Evolutionary conservation across 2,888 invertebrate genomes (phyloP).

Genomic region (Phania funesta): DNA sequence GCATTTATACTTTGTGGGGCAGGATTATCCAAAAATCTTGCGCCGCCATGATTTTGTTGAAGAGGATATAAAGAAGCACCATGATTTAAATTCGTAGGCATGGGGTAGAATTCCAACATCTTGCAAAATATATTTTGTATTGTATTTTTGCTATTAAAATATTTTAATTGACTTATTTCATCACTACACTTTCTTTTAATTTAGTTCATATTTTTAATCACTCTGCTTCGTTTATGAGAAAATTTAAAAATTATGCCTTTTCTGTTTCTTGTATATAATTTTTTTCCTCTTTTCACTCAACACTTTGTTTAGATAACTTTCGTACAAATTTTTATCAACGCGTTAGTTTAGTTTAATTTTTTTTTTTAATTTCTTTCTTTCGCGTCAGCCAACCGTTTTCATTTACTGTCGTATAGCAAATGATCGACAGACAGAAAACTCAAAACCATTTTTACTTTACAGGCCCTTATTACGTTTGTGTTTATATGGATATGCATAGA

Average conservation of each 20-base stretch:
- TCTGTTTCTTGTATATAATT: neutral
- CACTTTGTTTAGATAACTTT: neutral
- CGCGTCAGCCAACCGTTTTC: constrained; percentile 75
- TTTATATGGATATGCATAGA: neutral
- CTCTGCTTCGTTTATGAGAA: neutral
- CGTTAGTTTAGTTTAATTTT: neutral
- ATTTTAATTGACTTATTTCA: constrained; percentile 23
- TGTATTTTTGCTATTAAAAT: neutral
- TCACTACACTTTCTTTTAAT: neutral
- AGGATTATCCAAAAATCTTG: constrained; percentile 77
- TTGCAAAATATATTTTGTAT: constrained; percentile 47
- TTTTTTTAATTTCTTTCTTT: constrained; percentile 7
- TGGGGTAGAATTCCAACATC: constrained; percentile 80
- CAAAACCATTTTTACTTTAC: constrained; percentile 75
- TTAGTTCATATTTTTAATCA: neutral
- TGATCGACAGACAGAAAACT: constrained; percentile 78
- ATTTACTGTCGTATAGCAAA: constrained; percentile 79
- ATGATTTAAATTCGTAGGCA: constrained; percentile 79
- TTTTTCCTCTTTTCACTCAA: neutral
- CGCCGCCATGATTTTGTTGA: constrained; percentile 72
- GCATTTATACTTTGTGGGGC: constrained; percentile 58
- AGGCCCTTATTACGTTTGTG: constrained; percentile 53
- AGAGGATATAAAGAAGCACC: constrained; percentile 76
- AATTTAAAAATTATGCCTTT: neutral
- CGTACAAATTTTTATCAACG: constrained; percentile 15